Evolutionary conservation across 2,888 invertebrate genomes (phyloP).

Genomic region (Caenorhabditis drosophilae): DNA sequence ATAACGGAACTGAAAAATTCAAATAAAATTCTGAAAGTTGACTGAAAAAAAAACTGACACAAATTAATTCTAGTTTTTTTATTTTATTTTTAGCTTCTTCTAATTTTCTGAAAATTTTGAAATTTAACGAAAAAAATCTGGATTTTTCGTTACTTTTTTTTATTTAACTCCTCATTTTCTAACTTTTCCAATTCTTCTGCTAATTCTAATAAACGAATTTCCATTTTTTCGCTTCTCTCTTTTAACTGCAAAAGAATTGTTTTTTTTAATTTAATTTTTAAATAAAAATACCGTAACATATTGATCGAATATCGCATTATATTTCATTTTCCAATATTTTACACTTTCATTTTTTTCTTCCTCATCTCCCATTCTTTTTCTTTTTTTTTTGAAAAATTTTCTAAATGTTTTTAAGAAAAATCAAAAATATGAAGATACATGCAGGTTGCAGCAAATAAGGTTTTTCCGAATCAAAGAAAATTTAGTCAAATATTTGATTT

Average conservation of each 20-base stretch:
- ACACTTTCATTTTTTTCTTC: constrained; percentile 23
- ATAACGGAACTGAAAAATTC: no score
- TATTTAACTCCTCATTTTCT: constrained; percentile 1
- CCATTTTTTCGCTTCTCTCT: constrained; percentile 11
- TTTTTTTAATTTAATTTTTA: not conserved
- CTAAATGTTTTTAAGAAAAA: not conserved
- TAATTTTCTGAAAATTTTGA: constrained; percentile 3
- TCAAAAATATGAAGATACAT: not conserved
- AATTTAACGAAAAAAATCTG: not conserved
- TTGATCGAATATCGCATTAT: constrained; percentile 16
- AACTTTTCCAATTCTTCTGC: constrained; percentile 16
- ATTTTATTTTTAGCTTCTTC: constrained; percentile 12
- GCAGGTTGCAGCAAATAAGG: constrained; percentile 18
- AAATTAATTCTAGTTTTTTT: constrained; percentile 24
- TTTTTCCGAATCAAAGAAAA: not conserved
- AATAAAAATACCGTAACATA: constrained; percentile 1
- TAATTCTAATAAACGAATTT: constrained; percentile 17
- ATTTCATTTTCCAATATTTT: constrained; percentile 34
- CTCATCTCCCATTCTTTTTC: constrained; percentile 1
- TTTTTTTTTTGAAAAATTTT: not conserved
- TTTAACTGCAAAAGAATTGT: constrained; percentile 1
- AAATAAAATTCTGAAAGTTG: not conserved
- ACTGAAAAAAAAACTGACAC: constrained; percentile 13
- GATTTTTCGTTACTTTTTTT: not conserved
- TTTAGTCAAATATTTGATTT: not conserved